Conservation (phyloP, 2,113 vertebrate genomes). For the Siniperca knerii region DNA sequence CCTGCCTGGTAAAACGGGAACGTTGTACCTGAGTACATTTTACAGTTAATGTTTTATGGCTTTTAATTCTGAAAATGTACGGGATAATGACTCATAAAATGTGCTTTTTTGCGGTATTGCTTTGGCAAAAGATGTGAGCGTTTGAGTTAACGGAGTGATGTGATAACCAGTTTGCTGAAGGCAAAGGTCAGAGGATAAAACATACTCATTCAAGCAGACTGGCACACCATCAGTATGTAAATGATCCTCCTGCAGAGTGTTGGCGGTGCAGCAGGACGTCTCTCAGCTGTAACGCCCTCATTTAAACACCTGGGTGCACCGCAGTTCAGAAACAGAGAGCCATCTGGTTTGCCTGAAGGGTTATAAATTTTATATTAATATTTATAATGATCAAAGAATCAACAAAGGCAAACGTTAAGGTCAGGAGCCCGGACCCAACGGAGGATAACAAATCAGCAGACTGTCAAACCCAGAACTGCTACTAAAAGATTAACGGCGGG, state of each 20-base stretch:
- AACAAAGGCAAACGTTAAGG: constrained; percentile 17
- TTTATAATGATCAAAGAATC: constrained; percentile 16
- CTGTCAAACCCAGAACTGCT: background rate
- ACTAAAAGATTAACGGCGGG: background rate
- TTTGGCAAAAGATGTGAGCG: background rate
- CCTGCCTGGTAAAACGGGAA: too few species aligned
- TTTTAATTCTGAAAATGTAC: too few species aligned
- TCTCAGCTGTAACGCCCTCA: constrained; percentile 25
- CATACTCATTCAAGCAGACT: background rate
- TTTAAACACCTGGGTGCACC: constrained; percentile 20
- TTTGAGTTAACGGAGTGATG: background rate
- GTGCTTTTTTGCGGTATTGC: too few species aligned
- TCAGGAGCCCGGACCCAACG: background rate
- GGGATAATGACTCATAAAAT: too few species aligned
- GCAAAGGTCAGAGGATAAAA: constrained; percentile 15
- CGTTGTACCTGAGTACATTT: too few species aligned
- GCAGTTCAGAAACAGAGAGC: constrained; percentile 1
- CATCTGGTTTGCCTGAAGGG: constrained; percentile 13
- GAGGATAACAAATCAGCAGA: background rate
- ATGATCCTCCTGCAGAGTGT: background rate
- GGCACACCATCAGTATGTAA: constrained; percentile 15
- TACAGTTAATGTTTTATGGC: too few species aligned
- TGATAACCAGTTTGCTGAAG: constrained; percentile 4
- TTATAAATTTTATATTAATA: constrained; percentile 8
- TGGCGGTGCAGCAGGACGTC: background rate